Conservation (phyloP, 2,113 vertebrate species). For the Pontoporia blainvillei region DNA sequence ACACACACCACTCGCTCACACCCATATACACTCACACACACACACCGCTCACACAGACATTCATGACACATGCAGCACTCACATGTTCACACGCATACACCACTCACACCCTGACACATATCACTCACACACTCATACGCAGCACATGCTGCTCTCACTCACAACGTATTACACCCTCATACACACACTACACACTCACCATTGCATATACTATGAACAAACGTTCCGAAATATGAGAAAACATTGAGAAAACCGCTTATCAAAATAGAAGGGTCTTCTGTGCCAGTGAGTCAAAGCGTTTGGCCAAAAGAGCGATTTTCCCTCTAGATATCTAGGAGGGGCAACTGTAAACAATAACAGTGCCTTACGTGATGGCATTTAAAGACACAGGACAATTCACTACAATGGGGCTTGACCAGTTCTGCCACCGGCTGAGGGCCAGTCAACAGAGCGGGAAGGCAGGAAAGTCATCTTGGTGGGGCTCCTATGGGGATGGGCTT, state of each 20-base stretch:
- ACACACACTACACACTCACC: neutral
- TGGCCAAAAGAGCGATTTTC: neutral
- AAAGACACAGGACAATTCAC: neutral
- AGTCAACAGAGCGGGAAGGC: neutral
- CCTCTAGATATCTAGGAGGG: neutral
- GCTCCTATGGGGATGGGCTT: neutral
- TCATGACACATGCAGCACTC: neutral
- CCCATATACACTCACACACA: neutral
- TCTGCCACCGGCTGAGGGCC: neutral
- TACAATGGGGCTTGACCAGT: neutral
- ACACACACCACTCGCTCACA: neutral
- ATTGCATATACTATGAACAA: neutral
- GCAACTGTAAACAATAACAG: neutral
- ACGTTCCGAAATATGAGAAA: neutral
- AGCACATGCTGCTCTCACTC: neutral
- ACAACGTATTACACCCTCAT: neutral
- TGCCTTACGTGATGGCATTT: neutral
- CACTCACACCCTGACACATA: neutral
- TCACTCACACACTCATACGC: neutral
- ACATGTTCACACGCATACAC: neutral
- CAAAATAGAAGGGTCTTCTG: conserved; percentile 7
- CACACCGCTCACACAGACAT: neutral
- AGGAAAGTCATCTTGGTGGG: neutral
- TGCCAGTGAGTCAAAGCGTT: neutral
- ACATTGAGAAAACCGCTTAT: conserved; percentile 38